Conservation (phyloP, 2,113 vertebrate genomes). For the Nanorana parkeri region DNA sequence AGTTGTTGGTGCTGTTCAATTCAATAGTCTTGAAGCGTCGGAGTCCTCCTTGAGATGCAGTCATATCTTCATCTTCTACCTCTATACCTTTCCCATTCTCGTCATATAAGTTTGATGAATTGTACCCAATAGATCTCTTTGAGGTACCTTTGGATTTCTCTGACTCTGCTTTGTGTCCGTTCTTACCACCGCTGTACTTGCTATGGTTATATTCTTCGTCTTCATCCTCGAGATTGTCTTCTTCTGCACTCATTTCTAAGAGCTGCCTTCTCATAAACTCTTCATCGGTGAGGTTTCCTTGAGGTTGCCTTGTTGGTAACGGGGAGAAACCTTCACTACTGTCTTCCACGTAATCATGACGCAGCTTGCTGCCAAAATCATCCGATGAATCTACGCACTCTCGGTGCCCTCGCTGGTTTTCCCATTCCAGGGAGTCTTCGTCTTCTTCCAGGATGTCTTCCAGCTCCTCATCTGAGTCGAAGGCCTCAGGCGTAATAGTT, state of each 20-base stretch:
- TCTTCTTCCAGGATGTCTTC: constrained; percentile 93
- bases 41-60: constrained; percentile 88
- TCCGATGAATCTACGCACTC: constrained; percentile 87
- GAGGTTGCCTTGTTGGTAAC: constrained; percentile 80
- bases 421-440: constrained; percentile 85
- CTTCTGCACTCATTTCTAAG: constrained; percentile 97
- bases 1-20: constrained; percentile 91
- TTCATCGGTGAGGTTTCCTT: constrained; percentile 85
- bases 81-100: constrained; percentile 80
- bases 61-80: constrained; percentile 72
- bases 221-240: constrained; percentile 88
- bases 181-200: constrained; percentile 75
- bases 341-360: constrained; percentile 95
- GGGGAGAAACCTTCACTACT: constrained; percentile 95
- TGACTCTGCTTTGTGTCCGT: constrained; percentile 76
- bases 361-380: constrained; percentile 92
- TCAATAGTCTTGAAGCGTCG: constrained; percentile 97
- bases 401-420: constrained; percentile 76
- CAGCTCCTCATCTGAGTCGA: constrained; percentile 90
- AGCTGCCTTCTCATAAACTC: constrained; percentile 97
- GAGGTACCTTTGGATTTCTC: constrained; percentile 82
- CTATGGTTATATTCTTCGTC: constrained; percentile 74
- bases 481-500: constrained; percentile 88
- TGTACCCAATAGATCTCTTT: constrained; percentile 83
- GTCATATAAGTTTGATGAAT: constrained; percentile 83